These are phyloP conservation scores for Oreamnos americanus DNA, from an alignment of 2,113 vertebrate genomes.

Conservation along the genomic window DNA sequence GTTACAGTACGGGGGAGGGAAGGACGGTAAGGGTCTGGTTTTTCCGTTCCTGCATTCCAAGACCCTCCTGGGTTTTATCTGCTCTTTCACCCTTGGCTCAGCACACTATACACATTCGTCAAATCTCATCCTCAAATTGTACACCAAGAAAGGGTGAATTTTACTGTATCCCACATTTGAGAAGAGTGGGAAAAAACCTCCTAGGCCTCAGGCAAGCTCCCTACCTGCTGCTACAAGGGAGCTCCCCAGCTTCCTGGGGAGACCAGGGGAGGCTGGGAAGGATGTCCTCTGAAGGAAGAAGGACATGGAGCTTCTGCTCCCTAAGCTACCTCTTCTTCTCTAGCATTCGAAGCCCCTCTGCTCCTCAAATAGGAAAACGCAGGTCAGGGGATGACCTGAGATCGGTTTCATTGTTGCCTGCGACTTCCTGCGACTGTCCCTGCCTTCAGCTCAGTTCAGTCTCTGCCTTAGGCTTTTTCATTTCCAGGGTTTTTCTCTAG, in stretches of 20 bases:
- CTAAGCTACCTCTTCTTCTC: not conserved
- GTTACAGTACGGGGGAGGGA: not conserved
- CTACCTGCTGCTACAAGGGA: not conserved
- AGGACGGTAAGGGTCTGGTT: not conserved
- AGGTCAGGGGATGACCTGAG: not conserved
- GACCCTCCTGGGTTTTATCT: not conserved
- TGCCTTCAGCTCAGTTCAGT: not conserved
- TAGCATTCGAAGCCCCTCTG: not conserved
- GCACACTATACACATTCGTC: not conserved
- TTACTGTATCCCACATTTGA: not conserved
- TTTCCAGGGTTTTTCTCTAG: not conserved
- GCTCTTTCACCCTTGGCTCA: not conserved
- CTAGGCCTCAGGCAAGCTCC: not conserved
- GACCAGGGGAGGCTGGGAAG: not conserved
- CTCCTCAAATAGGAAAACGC: not conserved
- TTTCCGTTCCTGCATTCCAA: not conserved
- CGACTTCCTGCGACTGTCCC: not conserved
- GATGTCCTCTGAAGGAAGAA: not conserved
- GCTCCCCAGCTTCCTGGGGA: not conserved
- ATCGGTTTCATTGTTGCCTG: not conserved
- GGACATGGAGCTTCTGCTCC: not conserved
- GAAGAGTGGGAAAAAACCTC: not conserved
- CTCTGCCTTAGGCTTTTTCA: not conserved
- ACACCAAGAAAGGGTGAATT: not conserved
- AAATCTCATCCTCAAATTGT: not conserved